A percentile compares a stretch with the other conserved stretches of the same genome.
Evolutionary conservation across 2,113 vertebrate genomes (phyloP).

Genomic region (Cochlearius cochlearius): DNA sequence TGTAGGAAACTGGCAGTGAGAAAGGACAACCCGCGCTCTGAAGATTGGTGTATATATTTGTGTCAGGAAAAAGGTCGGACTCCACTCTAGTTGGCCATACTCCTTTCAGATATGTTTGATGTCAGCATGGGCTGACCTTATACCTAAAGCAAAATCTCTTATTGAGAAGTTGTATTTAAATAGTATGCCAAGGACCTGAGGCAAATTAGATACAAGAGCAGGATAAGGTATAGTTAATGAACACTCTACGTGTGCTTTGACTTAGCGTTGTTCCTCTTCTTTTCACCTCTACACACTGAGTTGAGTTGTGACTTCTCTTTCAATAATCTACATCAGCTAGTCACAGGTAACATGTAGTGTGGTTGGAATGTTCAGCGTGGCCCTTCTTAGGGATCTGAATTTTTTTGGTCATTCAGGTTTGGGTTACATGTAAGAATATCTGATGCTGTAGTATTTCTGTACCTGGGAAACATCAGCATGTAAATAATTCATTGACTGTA

Average conservation of each 20-base stretch:
- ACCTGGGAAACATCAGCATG: not conserved
- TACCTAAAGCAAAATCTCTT: not conserved
- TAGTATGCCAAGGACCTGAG: not conserved
- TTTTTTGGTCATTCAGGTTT: not conserved
- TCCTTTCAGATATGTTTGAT: not conserved
- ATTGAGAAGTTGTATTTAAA: not conserved
- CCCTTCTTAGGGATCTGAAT: not conserved
- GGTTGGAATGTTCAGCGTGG: not conserved
- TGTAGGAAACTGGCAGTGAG: not conserved
- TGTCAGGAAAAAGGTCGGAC: not conserved
- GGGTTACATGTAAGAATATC: constrained; percentile 18
- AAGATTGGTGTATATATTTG: not conserved
- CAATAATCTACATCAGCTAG: not conserved
- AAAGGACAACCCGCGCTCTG: not conserved
- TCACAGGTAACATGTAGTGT: not conserved
- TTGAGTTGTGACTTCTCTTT: not conserved
- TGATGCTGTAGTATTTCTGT: constrained; percentile 15
- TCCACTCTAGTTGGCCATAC: not conserved
- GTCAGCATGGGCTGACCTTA: not conserved
- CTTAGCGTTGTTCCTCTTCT: not conserved
- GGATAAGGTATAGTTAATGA: not conserved
- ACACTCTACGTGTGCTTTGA: not conserved
- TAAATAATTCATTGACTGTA: constrained; percentile 47
- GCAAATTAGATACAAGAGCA: not conserved
- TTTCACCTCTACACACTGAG: not conserved